Percentiles rank a stretch among this genome's conserved stretches.
Evolutionary conservation across 2,797 vertebrate species (phyloP).

Genomic region (Notamacropus eugenii): DNA sequence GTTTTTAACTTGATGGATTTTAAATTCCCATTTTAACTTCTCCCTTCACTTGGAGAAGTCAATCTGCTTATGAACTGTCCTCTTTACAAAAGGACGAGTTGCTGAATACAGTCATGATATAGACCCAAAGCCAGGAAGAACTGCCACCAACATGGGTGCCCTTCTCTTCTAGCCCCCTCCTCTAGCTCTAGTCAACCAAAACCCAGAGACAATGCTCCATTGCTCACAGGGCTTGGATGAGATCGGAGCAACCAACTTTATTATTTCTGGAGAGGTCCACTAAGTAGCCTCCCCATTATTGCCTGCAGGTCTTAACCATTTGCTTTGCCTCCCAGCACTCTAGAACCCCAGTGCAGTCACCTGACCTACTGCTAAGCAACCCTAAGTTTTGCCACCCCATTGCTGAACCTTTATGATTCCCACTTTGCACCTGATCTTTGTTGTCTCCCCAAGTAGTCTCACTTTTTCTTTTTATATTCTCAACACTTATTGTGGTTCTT

Average conservation of each 20-base stretch:
- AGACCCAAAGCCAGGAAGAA: background rate
- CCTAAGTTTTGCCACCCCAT: background rate
- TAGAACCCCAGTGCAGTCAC: background rate
- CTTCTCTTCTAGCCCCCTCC: background rate
- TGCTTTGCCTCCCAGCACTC: background rate
- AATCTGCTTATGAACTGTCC: background rate
- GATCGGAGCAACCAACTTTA: background rate
- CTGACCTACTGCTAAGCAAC: background rate
- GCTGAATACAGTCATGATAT: background rate
- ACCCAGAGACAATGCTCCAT: background rate
- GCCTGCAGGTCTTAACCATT: background rate
- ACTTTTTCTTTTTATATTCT: background rate
- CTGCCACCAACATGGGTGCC: background rate
- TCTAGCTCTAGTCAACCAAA: background rate
- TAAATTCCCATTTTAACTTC: constrained; percentile 34
- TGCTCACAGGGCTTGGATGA: background rate
- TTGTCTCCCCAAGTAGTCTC: background rate
- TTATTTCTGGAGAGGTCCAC: background rate
- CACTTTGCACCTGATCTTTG: background rate
- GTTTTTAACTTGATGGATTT: background rate
- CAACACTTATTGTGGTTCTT: background rate
- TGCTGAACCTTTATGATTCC: no score
- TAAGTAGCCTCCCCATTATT: background rate
- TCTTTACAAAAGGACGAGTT: background rate
- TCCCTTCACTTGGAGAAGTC: background rate